Conservation (phyloP, 2,797 vertebrate species). For the Crenuchus spilurus region DNA sequence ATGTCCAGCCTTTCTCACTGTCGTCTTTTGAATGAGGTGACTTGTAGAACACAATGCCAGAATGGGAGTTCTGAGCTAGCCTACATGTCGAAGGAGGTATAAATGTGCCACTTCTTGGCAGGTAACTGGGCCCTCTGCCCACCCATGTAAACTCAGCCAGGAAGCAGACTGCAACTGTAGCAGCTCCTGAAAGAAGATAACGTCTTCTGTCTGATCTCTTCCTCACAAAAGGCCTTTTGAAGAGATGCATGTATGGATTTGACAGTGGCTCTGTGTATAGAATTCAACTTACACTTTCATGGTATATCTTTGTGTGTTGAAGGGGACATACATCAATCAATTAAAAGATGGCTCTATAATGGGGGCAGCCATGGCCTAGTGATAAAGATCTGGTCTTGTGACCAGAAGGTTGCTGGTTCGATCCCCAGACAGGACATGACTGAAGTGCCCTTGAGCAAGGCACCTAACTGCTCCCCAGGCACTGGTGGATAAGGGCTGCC, state of each 20-base stretch:
- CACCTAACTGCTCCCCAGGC: too few relatives aligned
- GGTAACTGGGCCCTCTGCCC: conserved; percentile 57
- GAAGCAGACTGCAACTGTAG: conserved; percentile 63
- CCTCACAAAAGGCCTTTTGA: conserved; percentile 56
- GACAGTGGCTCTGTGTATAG: conserved; percentile 30
- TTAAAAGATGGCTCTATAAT: too few relatives aligned
- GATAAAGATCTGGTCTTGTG: too few relatives aligned
- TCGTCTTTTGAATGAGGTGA: conserved; percentile 35
- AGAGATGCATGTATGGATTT: conserved; percentile 39
- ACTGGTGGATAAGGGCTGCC: too few relatives aligned
- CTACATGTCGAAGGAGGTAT: conserved; percentile 55
- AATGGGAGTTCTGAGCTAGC: conserved; percentile 55
- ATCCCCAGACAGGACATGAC: too few relatives aligned
- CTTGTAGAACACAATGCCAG: conserved; percentile 43
- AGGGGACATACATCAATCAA: too few relatives aligned
- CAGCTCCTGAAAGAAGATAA: conserved; percentile 51
- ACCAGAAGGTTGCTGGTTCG: too few relatives aligned
- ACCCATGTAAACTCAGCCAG: conserved; percentile 59
- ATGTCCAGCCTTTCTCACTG: conserved; percentile 43
- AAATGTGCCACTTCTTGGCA: conserved; percentile 68
- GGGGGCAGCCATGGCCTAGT: too few relatives aligned
- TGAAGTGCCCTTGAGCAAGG: too few relatives aligned
- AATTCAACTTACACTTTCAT: background rate
- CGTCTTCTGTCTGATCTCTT: conserved; percentile 56
- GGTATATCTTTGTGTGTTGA: conserved; percentile 41